Evolutionary conservation across 1,140 invertebrate species (phyloP).

Genomic region (Psilanteris sp.): DNA sequence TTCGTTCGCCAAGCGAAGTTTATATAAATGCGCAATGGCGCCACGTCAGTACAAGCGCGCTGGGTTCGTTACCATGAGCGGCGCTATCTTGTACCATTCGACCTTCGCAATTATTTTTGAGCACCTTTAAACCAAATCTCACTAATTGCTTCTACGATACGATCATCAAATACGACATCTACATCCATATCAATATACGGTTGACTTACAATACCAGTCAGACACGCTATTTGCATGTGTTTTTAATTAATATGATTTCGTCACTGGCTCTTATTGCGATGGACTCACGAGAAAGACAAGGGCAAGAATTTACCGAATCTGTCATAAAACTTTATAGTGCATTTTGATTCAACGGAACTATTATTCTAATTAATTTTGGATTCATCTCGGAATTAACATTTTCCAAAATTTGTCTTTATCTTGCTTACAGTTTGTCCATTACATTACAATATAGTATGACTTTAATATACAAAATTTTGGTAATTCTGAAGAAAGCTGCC

Average conservation of each 20-base stretch:
- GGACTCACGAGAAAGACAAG: too few relatives aligned
- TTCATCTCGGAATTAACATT: too few relatives aligned
- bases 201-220: constrained; percentile 5
- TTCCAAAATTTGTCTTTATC: too few relatives aligned
- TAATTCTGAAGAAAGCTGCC: too few relatives aligned
- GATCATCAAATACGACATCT: constrained; percentile 7
- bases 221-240: background rate
- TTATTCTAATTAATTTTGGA: too few relatives aligned
- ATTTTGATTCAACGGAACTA: too few relatives aligned
- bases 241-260: constrained; percentile 34
- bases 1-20: constrained; percentile 33
- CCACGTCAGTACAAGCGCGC: constrained; percentile 2
- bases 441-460: too few relatives aligned
- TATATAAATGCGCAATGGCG: constrained; percentile 31
- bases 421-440: too few relatives aligned
- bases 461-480: too few relatives aligned
- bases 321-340: too few relatives aligned
- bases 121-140: constrained; percentile 35
- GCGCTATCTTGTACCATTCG: constrained; percentile 6
- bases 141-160: constrained; percentile 23
- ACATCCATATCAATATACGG: background rate
- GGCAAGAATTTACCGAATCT: too few relatives aligned
- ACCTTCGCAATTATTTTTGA: constrained; percentile 50
- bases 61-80: constrained; percentile 24
- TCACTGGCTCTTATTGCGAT: too few relatives aligned